Evolutionary conservation across 2,113 vertebrate genomes (phyloP), one percentile per base, ranked within the genome.

Genomic region (Spermophilus dauricus): DNA sequence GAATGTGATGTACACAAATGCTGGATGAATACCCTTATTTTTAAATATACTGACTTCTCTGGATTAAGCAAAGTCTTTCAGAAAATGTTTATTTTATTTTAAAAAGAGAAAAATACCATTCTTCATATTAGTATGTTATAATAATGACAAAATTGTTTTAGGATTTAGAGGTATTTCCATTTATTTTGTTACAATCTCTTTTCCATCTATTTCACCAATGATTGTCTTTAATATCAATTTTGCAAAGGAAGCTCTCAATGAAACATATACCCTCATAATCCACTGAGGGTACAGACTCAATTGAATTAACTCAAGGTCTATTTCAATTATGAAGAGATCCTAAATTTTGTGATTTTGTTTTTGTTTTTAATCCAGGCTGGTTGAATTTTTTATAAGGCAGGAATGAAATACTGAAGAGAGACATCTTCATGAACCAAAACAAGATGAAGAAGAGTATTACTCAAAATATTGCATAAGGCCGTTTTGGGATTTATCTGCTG

Each of bases 161-260:
- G 16, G 37, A 88, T 88, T 88, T 42, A 81, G 51, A 86, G 5
- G 58, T 72, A 69, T 76, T 89, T 93, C 58, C 58, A 92, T 61
- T 91, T 91, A 87, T 67, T 86, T 92, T 90, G 42, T 92, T 86
- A 90, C 3, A 83, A 83, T 93, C 37, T 3, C 63, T 24, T 28
- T 65, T 4, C 22, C 53, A 93, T 75, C 76, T 77, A 37, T 65
- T 89, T 65, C n/a, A 85, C 8, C 42, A 80, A 9, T 73, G 24
- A 45, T 58, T 63, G 42, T 34, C 18, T 88, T 75, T 39, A 92
- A 89, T 37, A 51, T 28, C 72, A 86, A 39, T 48, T 88, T 73
- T 76, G n/a, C 56, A 63, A 94, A 85, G 67, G 22, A 77, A 28
- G 18, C 7, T 24, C 39, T 85, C 83, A 80, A 95, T 24, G 73